These are phyloP conservation scores for Tachycineta bicolor DNA, from an alignment of 2,113 vertebrate genomes.

Conservation along the genomic window DNA sequence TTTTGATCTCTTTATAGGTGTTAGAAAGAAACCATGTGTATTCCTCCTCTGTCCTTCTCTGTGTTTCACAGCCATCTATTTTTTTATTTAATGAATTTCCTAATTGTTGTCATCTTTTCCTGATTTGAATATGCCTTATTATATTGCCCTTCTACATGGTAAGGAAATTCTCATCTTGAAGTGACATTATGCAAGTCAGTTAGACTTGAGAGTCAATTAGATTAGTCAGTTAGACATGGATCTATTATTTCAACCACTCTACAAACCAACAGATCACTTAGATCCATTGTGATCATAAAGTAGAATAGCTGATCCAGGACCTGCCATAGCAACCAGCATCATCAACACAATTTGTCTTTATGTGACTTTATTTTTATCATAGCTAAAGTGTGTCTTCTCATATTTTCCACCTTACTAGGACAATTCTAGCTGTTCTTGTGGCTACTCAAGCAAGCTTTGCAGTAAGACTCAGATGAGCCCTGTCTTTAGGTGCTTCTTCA, in stretches of 20 bases:
- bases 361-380: neutral
- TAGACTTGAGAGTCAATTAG: no score
- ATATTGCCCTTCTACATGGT: neutral
- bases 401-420: neutral
- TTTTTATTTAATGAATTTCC: neutral
- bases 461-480: neutral
- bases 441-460: neutral
- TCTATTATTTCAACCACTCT: neutral
- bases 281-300: neutral
- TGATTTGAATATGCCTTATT: constrained; percentile 12
- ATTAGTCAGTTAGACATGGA: neutral
- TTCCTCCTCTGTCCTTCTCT: neutral
- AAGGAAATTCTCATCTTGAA: constrained; percentile 2
- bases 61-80: neutral
- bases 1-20: neutral
- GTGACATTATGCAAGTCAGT: neutral
- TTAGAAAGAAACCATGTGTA: neutral
- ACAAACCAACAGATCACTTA: neutral
- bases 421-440: neutral
- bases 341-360: neutral
- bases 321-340: neutral
- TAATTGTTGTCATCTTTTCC: constrained; percentile 32
- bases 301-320: neutral
- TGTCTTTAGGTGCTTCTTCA: neutral
- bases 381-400: neutral